Evolutionary conservation across 1,140 invertebrate genomes (phyloP).

Genomic region (Formica selysi): DNA sequence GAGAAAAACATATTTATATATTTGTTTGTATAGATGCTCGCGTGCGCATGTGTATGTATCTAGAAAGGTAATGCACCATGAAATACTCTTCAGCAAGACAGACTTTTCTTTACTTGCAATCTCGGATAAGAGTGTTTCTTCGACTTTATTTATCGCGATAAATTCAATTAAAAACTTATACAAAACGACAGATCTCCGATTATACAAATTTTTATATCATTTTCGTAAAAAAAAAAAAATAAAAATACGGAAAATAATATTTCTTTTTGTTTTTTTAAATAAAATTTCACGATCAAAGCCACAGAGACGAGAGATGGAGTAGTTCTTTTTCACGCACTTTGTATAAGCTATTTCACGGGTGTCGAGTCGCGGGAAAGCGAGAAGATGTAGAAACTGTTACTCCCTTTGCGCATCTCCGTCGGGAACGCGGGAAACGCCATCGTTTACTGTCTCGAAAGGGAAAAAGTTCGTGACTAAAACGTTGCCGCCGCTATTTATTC

Average conservation of each 20-base stretch:
- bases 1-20: conserved; percentile 43
- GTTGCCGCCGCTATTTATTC: conserved; percentile 72
- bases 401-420: conserved; percentile 27
- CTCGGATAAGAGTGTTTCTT: background rate
- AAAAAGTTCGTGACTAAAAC: conserved; percentile 67
- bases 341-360: conserved; percentile 67
- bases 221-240: background rate
- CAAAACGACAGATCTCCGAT: background rate
- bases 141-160: background rate
- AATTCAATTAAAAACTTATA: background rate
- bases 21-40: background rate
- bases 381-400: conserved; percentile 25
- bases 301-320: background rate
- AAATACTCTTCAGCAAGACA: conserved; percentile 26
- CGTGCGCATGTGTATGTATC: background rate
- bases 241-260: background rate
- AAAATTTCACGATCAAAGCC: background rate
- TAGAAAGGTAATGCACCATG: background rate
- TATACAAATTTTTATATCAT: background rate
- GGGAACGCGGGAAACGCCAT: conserved; percentile 39
- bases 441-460: conserved; percentile 71
- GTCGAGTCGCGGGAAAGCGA: conserved; percentile 49
- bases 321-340: background rate
- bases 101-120: conserved; percentile 21
- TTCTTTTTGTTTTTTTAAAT: background rate